Evolutionary conservation across 2,113 vertebrate genomes (phyloP), one percentile per base, ranked within the genome.

Genomic region (Rattus rattus): DNA sequence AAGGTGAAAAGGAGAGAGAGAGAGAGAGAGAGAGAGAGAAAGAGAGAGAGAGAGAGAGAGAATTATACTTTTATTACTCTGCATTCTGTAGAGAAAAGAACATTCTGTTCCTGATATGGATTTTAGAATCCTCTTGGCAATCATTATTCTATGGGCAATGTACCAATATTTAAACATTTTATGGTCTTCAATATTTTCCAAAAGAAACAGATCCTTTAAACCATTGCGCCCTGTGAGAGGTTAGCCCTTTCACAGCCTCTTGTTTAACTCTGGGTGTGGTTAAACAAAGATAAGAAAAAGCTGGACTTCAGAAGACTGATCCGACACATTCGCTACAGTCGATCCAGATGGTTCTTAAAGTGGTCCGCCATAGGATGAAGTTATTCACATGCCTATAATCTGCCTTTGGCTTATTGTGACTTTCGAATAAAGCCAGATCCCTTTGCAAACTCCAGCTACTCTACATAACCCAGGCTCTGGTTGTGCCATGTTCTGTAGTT

Each of bases 151-250:
- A 73, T 12, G 24, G 95, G 93, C 94, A 94, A 19, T 65, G 47
- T 79, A 87, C 92, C 94, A 98, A 94, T 70, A 96, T 79, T 96
- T 90, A 87, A 91, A 87, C 61, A 95, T 86, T 95, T 97, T 95
- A 94, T 94, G 67, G 30, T 87, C 73, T 91, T 91, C 26, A 59
- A 26, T 90, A 63, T 49, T 90, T 88, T 97, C 81, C 95, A 96
- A 93, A 92, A 96, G 96, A 92, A 97, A 94, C 70, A 95, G 77
- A 96, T 92, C 69, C 72, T 97, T 95, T 93, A 95, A 93, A 69
- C n/a, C 9, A 56, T 85, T 90, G 17, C 17, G 54, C 91, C 86
- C 61, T 98, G 91, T 87, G 83, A 87, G 47, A 92, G 56, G 12
- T 94, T 96, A 80, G 49, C 26, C 30, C n/a, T 67, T 87, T 89